A percentile compares a stretch with the other conserved stretches of the same genome.
phyloP scores from a whole-genome alignment of 2,888 invertebrate genomes.

The Cerastis leucographa region DNA sequence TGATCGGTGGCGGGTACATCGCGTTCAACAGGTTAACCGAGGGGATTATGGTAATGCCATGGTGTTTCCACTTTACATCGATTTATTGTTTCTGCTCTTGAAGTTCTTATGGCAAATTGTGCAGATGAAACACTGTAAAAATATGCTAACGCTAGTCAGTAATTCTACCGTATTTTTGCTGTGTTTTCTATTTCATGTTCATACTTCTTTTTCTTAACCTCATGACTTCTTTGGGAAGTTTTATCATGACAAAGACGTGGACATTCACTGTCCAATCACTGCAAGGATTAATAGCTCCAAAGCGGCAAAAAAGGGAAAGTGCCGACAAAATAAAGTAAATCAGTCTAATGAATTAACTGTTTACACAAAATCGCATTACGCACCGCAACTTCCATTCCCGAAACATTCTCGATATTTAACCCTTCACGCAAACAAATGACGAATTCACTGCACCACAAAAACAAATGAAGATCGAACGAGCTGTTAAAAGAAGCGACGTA shows the following conservation, averaged over 20 bases:
- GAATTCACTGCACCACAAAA: slow-evolving; percentile 51
- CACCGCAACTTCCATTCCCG: neutral
- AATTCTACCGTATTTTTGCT: neutral
- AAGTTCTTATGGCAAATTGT: neutral
- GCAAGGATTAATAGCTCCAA: neutral
- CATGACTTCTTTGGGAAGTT: neutral
- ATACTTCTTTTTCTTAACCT: neutral
- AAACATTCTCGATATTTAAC: slow-evolving; percentile 17
- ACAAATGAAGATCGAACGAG: slow-evolving; percentile 68
- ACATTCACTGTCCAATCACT: no score
- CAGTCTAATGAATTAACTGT: slow-evolving; percentile 15
- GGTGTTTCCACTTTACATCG: slow-evolving; percentile 21
- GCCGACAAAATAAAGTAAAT: neutral
- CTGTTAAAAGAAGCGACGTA: slow-evolving; percentile 67
- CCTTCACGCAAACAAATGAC: slow-evolving; percentile 50
- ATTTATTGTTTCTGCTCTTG: slow-evolving; percentile 15
- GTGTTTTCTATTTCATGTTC: neutral
- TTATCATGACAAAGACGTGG: neutral
- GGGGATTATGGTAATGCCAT: slow-evolving; percentile 59
- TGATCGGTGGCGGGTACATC: slow-evolving; percentile 60
- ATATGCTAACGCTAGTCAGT: neutral
- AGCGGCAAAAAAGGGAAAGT: neutral
- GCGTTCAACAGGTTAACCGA: slow-evolving; percentile 80
- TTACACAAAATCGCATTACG: neutral
- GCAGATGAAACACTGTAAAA: neutral